Base-by-base conservation (phyloP, 2,888 invertebrate species). In the Magallana nippona region DNA sequence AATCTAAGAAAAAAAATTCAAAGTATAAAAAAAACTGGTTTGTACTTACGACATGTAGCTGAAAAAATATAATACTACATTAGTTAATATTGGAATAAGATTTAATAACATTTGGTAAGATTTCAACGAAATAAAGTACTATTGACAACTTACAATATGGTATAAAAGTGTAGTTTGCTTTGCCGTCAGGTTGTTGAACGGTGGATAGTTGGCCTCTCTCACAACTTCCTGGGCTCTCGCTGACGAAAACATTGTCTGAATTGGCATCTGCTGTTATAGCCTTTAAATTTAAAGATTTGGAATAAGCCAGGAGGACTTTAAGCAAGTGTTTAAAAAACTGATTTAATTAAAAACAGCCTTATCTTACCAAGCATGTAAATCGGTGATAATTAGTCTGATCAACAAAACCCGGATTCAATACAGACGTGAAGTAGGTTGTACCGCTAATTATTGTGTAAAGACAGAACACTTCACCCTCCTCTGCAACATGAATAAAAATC, bases 171-270 rank as follows among this genome's bases (percentile, higher is more conserved):
- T 71, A 55, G 55, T 55, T 82, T 5, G 71, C 82, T 22, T 56
- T 82, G n/a, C 82, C 82, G 17, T 82, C 82, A 22, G 71, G 10
- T 55, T 82, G 82, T 71, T 55, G 55, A 1, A 27, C 13, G 5
- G 71, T 82, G 10, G 82, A 82, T 5, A 32, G 44, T 56, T 82
- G 82, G n/a, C 55, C 82, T 11, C n/a, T 32, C 55, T 82, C 82
- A 82, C 82, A 82, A 22, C 82, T 82, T 55, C 82, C 82, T 1
- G 55, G 15, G 22, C 82, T 82, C 13, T 82, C 82, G 56, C 82
- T 82, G 11, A 82, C 17, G 56, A 22, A 82, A 27, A 82, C 82
- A 55, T 82, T 56, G 55, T 82, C 82, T 17, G 71, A 71, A 55
- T 22, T 82, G 82, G 10, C 55, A 56, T 82, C 71, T 15, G 82